phyloP scores from a whole-genome alignment of 2,113 vertebrate species.

The Bubalus kerabau region DNA sequence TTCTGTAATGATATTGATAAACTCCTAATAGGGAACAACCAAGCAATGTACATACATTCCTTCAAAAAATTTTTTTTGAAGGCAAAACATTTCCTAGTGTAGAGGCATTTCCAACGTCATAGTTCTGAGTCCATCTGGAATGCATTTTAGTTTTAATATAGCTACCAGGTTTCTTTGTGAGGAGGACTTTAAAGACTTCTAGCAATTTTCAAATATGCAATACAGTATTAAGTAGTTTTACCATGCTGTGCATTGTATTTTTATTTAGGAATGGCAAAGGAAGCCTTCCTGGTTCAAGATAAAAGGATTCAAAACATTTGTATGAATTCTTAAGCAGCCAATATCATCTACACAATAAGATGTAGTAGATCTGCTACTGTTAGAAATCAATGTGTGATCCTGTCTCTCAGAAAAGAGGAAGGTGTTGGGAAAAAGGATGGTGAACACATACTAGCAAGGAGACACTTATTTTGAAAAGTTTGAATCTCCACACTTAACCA shows the following conservation, averaged over 20 bases:
- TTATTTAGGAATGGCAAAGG: neutral
- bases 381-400: neutral
- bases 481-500: neutral
- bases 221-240: neutral
- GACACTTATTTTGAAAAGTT: neutral
- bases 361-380: neutral
- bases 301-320: slow-evolving; percentile 14
- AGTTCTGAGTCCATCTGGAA: neutral
- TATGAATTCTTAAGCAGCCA: neutral
- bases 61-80: neutral
- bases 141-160: neutral
- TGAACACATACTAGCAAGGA: neutral
- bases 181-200: neutral
- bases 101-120: neutral
- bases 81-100: neutral
- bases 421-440: neutral
- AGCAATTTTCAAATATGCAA: neutral
- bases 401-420: neutral
- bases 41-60: neutral
- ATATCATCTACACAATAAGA: neutral
- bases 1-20: neutral
- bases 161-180: neutral
- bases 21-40: neutral
- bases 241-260: neutral
- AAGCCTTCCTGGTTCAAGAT: slow-evolving; percentile 7